Evolutionary conservation across 2,797 vertebrate genomes (phyloP).

Genomic region (Sternarchorhynchus goeldii): DNA sequence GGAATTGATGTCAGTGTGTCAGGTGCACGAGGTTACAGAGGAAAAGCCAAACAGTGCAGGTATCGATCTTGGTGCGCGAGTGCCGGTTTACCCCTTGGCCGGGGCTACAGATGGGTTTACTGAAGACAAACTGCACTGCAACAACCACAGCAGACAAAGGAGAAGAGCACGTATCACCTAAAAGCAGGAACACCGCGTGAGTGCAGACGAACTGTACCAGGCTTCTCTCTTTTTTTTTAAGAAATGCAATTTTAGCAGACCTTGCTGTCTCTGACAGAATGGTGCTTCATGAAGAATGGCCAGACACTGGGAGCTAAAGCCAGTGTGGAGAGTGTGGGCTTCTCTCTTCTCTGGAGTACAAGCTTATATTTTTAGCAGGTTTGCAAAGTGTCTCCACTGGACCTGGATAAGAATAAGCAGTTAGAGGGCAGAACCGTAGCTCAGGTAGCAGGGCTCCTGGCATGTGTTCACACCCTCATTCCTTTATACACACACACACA

Average conservation of each 20-base stretch:
- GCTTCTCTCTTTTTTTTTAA: neutral
- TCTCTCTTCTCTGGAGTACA: constrained; percentile 49
- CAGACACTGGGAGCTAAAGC: constrained; percentile 7
- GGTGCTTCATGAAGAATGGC: constrained; percentile 36
- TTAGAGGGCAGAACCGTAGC: constrained; percentile 23
- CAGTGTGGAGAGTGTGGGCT: constrained; percentile 22
- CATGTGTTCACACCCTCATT: constrained; percentile 34
- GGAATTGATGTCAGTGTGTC: constrained; percentile 54
- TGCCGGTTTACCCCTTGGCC: constrained; percentile 14
- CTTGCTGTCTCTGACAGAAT: constrained; percentile 27
- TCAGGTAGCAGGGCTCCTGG: constrained; percentile 15
- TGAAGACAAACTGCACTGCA: constrained; percentile 5
- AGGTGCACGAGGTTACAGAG: constrained; percentile 50
- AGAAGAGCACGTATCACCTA: neutral
- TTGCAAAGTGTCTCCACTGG: constrained; percentile 51
- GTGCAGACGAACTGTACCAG: too few species aligned
- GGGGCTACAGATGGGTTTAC: constrained; percentile 29
- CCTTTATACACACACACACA: constrained; percentile 11
- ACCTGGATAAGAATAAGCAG: constrained; percentile 57
- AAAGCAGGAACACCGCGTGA: too few species aligned
- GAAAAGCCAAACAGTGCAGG: constrained; percentile 49
- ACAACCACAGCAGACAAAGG: neutral
- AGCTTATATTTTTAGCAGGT: constrained; percentile 50
- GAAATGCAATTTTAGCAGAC: constrained; percentile 21
- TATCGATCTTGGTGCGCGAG: constrained; percentile 47